Percentiles rank a stretch among this genome's conserved stretches.
phyloP scores from a whole-genome alignment of 2,797 vertebrate genomes.

The Tamandua tetradactyla region DNA sequence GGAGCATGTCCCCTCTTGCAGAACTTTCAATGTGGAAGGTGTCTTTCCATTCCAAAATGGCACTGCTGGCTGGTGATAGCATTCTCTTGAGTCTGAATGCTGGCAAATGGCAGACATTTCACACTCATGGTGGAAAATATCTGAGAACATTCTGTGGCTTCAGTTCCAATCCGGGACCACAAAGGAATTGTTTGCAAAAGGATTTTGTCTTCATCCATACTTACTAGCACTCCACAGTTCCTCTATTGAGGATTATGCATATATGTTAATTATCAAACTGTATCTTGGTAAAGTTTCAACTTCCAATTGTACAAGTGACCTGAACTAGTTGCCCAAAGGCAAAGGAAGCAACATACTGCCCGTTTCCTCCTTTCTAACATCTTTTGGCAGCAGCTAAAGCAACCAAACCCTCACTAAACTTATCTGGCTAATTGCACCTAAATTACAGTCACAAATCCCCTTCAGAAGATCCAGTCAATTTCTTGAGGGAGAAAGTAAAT shows the following conservation, averaged over 20 bases:
- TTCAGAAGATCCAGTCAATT: slow-evolving; percentile 71
- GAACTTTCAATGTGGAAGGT: neutral
- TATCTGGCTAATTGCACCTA: slow-evolving; percentile 75
- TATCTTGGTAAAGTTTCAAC: neutral
- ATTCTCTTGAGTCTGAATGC: neutral
- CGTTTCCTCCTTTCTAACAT: slow-evolving; percentile 8
- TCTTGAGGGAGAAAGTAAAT: slow-evolving; percentile 79
- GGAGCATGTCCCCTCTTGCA: neutral
- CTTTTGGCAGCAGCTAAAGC: slow-evolving; percentile 52
- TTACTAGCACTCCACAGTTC: neutral
- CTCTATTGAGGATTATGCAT: neutral
- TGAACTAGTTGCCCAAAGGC: neutral
- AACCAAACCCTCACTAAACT: slow-evolving; percentile 72
- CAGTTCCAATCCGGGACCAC: neutral
- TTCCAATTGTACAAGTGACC: neutral
- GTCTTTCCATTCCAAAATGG: neutral
- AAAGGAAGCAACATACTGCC: neutral
- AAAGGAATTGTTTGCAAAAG: neutral
- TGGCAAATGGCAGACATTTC: neutral
- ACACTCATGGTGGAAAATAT: neutral
- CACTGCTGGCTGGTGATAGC: neutral
- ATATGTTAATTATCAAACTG: neutral
- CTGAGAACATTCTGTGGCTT: neutral
- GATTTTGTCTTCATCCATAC: neutral
- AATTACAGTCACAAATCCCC: slow-evolving; percentile 73